Base-by-base conservation (phyloP, 2,888 invertebrate genomes). In the Elysia crispata region DNA sequence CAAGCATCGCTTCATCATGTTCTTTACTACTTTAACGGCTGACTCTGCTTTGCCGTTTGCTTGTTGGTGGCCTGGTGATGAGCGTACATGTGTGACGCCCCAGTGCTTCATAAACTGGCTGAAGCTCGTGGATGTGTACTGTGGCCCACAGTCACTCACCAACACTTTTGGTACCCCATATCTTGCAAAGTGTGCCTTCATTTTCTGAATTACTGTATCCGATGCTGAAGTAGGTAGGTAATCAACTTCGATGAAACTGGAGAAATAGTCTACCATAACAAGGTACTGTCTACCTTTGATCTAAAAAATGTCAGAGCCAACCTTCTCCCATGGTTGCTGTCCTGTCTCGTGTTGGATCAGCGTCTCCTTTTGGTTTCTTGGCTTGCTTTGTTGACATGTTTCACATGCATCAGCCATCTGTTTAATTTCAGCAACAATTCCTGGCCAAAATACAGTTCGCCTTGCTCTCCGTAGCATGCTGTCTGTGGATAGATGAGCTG, bases 181-280 rank as follows among this genome's bases (percentile, higher is more conserved):
- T 28, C 82, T 20, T 3, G 83, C 62, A 67, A 85, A 81, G 20
- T 76, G 81, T 18, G 60, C 57, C 77, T 85, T 85, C 62, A 83
- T 60, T 62, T 86, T 85, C 25, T 25, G 0, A 20, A 85, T 82
- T 5, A 86, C 82, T 23, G 82, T 72, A 28, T 28, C 67, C 41
- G 82, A 72, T 49, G 54, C 54, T n/a, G 81, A 83, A 28, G 79
- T 76, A 11, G 67, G 77, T 30, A 85, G 76, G 15, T 62, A 76
- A 60, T 85, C 85, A 28, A 83, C 62, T 77, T 84, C 84, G n/a
- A 79, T 41, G 11, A 41, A 41, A 11, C 15, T 60, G 3, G 60
- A 23, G n/a, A 60, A 60, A 18, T 60, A 60, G 15, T 60, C 60
- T 15, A 60, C 60, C 60, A 23, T 3, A 15, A 60, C 60, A 0